These are phyloP conservation scores for Melinaea menophilus DNA, from an alignment of 2,888 invertebrate genomes.

Conservation along the genomic window DNA sequence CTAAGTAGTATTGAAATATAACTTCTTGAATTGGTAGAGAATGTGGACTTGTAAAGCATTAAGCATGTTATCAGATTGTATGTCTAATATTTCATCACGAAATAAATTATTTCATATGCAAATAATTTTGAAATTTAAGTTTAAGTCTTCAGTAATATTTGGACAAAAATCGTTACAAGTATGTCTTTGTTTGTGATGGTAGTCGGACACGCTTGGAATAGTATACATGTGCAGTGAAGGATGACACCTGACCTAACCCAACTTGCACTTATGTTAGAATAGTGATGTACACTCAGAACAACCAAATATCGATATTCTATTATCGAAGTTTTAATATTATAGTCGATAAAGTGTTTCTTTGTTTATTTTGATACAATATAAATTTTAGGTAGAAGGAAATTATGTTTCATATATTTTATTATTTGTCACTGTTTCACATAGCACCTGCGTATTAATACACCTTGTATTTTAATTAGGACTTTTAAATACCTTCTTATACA, in stretches of 20 bases:
- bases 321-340: not conserved
- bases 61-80: no score
- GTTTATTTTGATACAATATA: no score
- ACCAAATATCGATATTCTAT: constrained; percentile 24
- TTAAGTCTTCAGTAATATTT: no score
- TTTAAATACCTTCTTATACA: not conserved
- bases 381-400: not conserved
- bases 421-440: constrained; percentile 3
- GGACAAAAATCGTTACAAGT: constrained; percentile 9
- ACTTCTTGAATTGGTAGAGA: no score
- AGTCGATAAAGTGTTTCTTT: no score
- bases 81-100: no score
- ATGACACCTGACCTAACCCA: constrained; percentile 75
- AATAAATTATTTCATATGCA: no score
- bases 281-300: constrained; percentile 47
- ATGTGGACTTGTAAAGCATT: no score
- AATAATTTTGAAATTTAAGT: no score
- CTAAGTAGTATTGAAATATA: no score
- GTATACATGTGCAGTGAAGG: constrained; percentile 56
- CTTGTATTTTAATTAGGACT: not conserved
- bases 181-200: constrained; percentile 18
- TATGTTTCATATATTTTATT: not conserved
- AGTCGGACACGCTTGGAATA: constrained; percentile 28
- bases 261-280: constrained; percentile 66
- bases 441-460: constrained; percentile 1